Base-by-base conservation (phyloP, 2,797 vertebrate genomes). In the Poecilia picta region DNA sequence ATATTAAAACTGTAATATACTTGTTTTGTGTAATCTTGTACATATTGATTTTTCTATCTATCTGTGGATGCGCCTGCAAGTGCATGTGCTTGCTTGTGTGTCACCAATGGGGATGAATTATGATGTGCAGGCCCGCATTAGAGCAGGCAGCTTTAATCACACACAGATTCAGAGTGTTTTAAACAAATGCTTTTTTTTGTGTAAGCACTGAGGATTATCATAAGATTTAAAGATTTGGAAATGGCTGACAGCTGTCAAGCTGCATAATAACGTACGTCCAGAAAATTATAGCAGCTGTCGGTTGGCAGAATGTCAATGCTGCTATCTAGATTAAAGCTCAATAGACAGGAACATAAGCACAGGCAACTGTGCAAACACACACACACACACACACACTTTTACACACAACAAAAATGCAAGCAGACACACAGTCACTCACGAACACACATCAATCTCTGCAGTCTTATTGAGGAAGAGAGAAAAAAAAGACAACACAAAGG, bases 141-240 rank as follows among this genome's bases (percentile, higher is more conserved):
- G 80, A 88, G 84, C 81, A 75, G 93, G 85, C 89, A 90, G 92
- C 89, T 95, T 95, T 95, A 96, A 95, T 95, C 95, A 93, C 94
- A 94, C 90, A 75, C 83, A 92, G 92, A 95, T 94, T 95, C 91
- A 73, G 92, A 91, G 91, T 90, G 90, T 94, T 95, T 95, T 91
- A 93, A 94, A 94, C 90, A 91, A 95, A 95, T 92, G 92, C 81
- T 87, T 95, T 93, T 59, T 87, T 94, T 93, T 94, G 93, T 94
- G 91, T 94, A 94, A 95, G 92, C 91, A 90, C 46, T 85, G 78
- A 81, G 94, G 95, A 96, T 96, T 96, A 96, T 93, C 93, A 86
- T 86, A 92, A 95, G 94, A 95, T 96, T 95, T 95, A 95, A 94
- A 95, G 94, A 94, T 95, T 94, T 94, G 89, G 92, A 94, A 94